Conservation (phyloP, 2,797 vertebrate species). For the Phataginus tetradactyla region DNA sequence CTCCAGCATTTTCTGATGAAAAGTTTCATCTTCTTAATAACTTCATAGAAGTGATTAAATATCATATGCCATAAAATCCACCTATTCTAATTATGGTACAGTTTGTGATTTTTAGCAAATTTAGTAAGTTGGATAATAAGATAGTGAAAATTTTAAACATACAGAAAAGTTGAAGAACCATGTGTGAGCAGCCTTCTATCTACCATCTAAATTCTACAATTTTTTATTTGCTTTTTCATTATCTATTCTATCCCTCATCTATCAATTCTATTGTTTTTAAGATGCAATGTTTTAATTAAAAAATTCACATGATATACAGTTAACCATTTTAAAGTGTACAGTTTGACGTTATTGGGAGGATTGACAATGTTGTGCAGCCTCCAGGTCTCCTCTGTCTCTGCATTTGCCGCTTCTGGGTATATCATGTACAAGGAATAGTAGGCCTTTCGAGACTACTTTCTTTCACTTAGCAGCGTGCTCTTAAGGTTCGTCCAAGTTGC, state of each 20-base stretch:
- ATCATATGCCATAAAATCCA: neutral
- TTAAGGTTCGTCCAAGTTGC: neutral
- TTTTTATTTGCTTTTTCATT: neutral
- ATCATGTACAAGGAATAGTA: neutral
- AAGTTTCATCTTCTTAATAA: neutral
- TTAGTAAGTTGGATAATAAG: neutral
- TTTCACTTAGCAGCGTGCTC: neutral
- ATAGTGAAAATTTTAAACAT: neutral
- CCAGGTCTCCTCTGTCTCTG: neutral
- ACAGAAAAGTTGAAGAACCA: neutral
- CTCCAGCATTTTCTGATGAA: neutral
- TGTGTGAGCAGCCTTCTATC: neutral
- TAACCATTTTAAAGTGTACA: too few species aligned
- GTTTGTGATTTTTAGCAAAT: neutral
- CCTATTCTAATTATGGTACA: neutral
- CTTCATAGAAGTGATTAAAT: neutral
- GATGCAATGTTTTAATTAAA: neutral
- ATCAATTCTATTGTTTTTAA: neutral
- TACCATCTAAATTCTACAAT: neutral
- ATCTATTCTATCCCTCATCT: neutral
- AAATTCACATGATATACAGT: neutral
- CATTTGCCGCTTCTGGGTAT: neutral
- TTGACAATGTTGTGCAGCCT: too few species aligned
- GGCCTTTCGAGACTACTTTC: neutral
- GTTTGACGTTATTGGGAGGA: fast-evolving